Evolutionary conservation across 2,797 vertebrate genomes (phyloP), one percentile per base, ranked within the genome.

Genomic region (Rhodeus uyekii): DNA sequence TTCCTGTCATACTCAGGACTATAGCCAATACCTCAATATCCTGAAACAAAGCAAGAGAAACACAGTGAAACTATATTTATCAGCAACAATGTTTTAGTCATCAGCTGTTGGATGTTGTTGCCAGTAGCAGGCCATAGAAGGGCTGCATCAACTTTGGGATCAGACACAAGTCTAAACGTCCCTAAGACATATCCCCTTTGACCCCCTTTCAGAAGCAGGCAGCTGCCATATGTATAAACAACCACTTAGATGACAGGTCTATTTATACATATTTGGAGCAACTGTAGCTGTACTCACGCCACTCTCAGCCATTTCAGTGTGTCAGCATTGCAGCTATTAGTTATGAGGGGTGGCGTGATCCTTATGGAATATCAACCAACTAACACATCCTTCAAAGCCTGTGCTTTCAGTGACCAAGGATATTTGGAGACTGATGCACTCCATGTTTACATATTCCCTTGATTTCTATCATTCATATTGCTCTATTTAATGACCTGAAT

Each of bases 1-100:
- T 99, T 84, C 95, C 96, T 14, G 80, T 95, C 96, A 98, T 97
- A 63, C 92, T 92, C 74, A 95, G 91, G 80, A 90, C 61, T 16
- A 97, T 87, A 64, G 87, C 91, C 90, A 96, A 87, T 38, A 83
- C 39, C 50, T 92, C 53, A 5, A 91, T 93, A 80, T 95, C 89
- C 95, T 96, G 83, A 60, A 79, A 73, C 13, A 74, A 6, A 84
- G 27, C 83, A 8, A 86, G 53, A 78, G 3, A 83, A 53, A 69
- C 22, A 48, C 18, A 71, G 36, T 68, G 19, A 67, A 22, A 48
- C 27, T 32, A 67, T 19, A 84, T 81, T 39, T 9, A 61, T 48
- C 39, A 46, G 12, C 44, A 32, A 55, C 78, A 58, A 58, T 18
- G 27, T 32, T 76, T 71, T 18, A 68, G 53, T 64, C 6, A 44